Base-by-base conservation (phyloP, 2,113 vertebrate species). In the Lasiurus borealis region DNA sequence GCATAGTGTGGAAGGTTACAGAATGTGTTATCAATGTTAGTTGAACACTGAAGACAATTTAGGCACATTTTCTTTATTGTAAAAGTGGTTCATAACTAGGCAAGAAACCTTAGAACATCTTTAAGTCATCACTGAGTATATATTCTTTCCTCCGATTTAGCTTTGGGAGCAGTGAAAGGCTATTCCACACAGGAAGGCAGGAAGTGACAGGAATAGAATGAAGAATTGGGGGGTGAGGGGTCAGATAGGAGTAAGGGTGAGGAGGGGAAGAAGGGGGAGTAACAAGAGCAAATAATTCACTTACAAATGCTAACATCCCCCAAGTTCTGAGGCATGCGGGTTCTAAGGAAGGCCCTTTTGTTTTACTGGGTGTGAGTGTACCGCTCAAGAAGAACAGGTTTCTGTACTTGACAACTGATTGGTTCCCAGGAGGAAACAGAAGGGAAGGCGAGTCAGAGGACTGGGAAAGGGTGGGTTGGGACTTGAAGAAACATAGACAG, bases 31-130 rank as follows among this genome's bases (percentile, higher is more conserved):
- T 31, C 81, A 81, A 48, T 92, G 87, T 88, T 77, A 69, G 81
- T 86, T 44, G 83, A 94, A 95, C 85, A 95, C 34, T 94, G 93
- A 96, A 95, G 68, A 73, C 76, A 90, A 88, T 95, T 96, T 76
- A 91, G 64, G 36, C 76, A 94, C 66, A 68, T 94, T 90, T 93
- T 96, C 36, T 93, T 86, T 90, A 96, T 50, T 89, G 93, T 77
- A 44, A 91, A 97, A 89, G 78, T 92, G 48, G 29, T 94, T 93
- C 52, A 72, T 59, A 91, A 94, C 76, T 48, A 78, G 54, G 21
- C 29, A 95, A 40, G 40, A 40, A 40, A 40, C 40, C 40, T 40
- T 40, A 40, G 40, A 40, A 40, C 40, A 78, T 68, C 48, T 90
- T 90, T 85, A 76, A 90, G 77, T 88, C 44, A 68, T 29, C 0